Base-by-base conservation (phyloP, 92 coral and sea anemone genomes). In the Hydrozoanthus gracilis region DNA sequence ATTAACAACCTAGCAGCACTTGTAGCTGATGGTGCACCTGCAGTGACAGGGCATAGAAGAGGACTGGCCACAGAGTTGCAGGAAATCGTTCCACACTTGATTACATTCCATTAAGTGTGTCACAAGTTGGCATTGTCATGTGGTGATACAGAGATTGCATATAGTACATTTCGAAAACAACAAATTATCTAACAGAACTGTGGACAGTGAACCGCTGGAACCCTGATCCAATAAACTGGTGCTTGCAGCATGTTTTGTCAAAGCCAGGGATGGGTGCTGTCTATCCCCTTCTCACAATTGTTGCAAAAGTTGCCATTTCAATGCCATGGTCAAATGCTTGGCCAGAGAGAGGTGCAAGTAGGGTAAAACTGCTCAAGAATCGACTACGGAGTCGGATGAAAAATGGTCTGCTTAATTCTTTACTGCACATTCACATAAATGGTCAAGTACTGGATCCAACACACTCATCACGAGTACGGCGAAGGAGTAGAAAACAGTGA, bases 11-110 rank as follows among this genome's bases (percentile, higher is more conserved):
- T 66, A 4, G 44, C 88, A 75, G 77, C 88, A 12, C 78, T 86
- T 16, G 82, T 86, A 15, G 50, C 88, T 14, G 75, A 86, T 62
- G 82, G 88, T 46, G 88, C 83, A 55, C 52, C 88, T 84, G 80
- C 58, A 72, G 39, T 74, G 88, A 84, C 88, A 8, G 82, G 88
- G 72, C 66, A 78, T 39, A 78, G 48, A 27, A 49, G 70, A 17
- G 88, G 88, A 50, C 66, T 74, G 71, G 79, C 78, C 35, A 51
- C 85, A 10, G 67, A 44, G 88, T 84, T 84, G 71, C 70, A 83
- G 60, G 78, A 71, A 52, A 39, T 83, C 27, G n/a, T 60, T 66
- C 79, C 87, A 17, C 88, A 56, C 76, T 72, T 84, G 17, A 84
- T 84, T 15, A 84, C 76, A 68, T 73, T 72, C 72, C 79, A 84